These are phyloP conservation scores for Megaptera novaeangliae DNA, from an alignment of 2,113 vertebrate species.

Conservation along the genomic window DNA sequence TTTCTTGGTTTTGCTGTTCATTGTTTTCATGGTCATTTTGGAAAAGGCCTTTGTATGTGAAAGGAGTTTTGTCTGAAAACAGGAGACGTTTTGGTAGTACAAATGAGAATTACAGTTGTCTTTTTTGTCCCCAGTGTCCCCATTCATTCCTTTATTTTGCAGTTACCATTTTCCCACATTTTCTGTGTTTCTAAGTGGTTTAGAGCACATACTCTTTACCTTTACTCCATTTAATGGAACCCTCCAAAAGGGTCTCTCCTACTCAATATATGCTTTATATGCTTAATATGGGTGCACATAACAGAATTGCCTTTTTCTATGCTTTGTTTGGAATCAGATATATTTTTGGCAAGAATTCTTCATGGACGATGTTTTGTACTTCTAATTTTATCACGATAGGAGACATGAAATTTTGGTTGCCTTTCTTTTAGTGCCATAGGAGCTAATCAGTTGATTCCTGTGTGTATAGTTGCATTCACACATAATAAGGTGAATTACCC, in stretches of 20 bases:
- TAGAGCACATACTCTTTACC: background rate
- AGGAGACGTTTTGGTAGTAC: background rate
- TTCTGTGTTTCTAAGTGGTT: background rate
- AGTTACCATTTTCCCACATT: background rate
- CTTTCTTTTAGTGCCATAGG: background rate
- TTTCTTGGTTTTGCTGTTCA: background rate
- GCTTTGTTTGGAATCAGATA: background rate
- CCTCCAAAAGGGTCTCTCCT: background rate
- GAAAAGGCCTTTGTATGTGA: background rate
- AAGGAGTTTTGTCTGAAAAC: background rate
- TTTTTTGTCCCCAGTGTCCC: too few relatives aligned
- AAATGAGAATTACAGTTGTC: background rate
- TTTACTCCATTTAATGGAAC: background rate
- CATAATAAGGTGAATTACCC: background rate
- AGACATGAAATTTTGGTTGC: background rate
- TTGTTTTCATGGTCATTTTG: background rate
- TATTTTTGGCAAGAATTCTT: background rate
- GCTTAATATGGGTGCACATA: accelerated
- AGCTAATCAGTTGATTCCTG: background rate
- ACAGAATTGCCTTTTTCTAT: background rate
- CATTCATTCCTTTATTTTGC: background rate
- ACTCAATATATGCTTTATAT: accelerated
- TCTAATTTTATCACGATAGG: background rate
- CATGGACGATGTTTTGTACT: background rate
- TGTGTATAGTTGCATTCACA: background rate